Conservation (phyloP, 92 coral and sea anemone genomes). For the Umimayanthus kanabou region DNA sequence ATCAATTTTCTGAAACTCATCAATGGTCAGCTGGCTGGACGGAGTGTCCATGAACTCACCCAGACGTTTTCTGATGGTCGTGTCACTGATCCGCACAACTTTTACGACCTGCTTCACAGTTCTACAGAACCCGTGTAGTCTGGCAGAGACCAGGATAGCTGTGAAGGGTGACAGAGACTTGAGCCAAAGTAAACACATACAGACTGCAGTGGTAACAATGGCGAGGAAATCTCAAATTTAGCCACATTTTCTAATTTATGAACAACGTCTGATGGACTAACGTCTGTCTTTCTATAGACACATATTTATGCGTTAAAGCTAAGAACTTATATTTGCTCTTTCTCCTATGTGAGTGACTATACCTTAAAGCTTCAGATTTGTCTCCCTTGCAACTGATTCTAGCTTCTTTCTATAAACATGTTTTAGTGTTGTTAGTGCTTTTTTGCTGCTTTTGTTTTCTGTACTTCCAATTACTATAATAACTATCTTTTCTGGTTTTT, state of each 20-base stretch:
- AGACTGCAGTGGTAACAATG: neutral
- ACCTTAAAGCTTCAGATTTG: no score
- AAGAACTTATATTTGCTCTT: no score
- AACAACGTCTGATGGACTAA: neutral
- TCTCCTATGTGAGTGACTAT: no score
- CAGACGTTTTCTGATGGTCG: constrained; percentile 90
- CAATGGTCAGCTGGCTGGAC: constrained; percentile 93
- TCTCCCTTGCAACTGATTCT: no score
- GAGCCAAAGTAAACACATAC: neutral
- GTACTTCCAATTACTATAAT: no score
- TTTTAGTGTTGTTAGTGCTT: no score
- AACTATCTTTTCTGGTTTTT: no score
- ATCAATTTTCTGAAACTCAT: constrained; percentile 93
- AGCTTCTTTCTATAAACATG: no score
- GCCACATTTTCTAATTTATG: no score
- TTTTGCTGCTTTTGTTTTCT: no score
- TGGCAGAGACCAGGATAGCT: constrained; percentile 93
- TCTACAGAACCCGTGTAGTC: constrained; percentile 90
- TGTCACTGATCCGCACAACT: constrained; percentile 93
- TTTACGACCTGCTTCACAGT: constrained; percentile 88
- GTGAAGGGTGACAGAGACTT: neutral
- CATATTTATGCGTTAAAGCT: no score
- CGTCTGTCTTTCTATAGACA: no score
- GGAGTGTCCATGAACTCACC: constrained; percentile 95
- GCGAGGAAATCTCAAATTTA: neutral